Evolutionary conservation across 2,113 vertebrate genomes (phyloP), one percentile per base, ranked within the genome.

Genomic region (Deroptyus accipitrinus): DNA sequence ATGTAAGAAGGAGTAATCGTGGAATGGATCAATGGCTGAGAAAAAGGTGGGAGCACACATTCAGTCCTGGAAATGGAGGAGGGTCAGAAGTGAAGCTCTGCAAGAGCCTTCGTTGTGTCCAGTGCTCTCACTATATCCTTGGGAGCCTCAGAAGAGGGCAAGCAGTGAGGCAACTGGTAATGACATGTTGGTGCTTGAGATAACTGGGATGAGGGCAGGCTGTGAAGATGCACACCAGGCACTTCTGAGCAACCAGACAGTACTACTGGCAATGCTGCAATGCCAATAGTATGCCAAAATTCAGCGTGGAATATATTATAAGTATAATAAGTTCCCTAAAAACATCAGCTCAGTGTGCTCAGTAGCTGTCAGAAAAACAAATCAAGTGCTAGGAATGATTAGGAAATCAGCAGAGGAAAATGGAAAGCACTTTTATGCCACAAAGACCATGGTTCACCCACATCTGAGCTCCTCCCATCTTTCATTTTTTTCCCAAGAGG

Each of bases 21-120:
- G 27, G 37, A 78, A 64, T 30, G 16, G 30, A n/a, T 31, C 61
- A 83, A 49, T 7, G 86, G 11, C 17, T 63, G 70, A 78, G 30
- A 57, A 57, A 78, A 78, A 86, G 35, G 12, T 57, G 18, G 46
- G 22, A 78, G 33, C 16, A 25, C 2, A 33, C 0, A 0, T 33
- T 57, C 19, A 12, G 49, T 24, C 12, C 33, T 75, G 0, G 0
- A 0, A 4, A 11, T 33, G 16, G 61, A 74, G 30, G 10, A 35
- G 12, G 19, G 37, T 59, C 72, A 64, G 42, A 18, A 67, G 33
- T 1, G 1, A 28, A 82, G 39, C 22, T 46, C 33, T 59, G 10
- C 19, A 41, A 83, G 13, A 75, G 49, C 8, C 17, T 42, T 46
- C 20, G 20, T 6, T 42, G 55, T 5, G 16, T 42, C 49, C 39